phyloP scores from a whole-genome alignment of 2,888 invertebrate genomes.

The Ormyrus pomaceus region DNA sequence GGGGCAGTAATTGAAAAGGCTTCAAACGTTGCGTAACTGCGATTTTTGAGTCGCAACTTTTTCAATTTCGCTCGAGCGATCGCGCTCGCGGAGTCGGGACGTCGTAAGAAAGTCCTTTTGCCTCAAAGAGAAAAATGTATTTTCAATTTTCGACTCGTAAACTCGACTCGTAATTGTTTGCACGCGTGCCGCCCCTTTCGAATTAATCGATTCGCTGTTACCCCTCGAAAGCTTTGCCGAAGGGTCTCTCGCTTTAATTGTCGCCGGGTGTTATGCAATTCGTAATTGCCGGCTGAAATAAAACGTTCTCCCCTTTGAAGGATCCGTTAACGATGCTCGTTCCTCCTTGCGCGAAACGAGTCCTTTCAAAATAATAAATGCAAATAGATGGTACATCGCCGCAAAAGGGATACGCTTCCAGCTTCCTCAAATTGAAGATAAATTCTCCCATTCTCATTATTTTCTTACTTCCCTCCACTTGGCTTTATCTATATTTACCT shows the following conservation, averaged over 20 bases:
- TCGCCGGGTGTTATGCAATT: conserved; percentile 1
- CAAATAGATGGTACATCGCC: conserved; percentile 12
- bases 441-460: neutral
- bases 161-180: no score
- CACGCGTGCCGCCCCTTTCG: no score
- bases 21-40: conserved; percentile 33
- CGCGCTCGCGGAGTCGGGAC: neutral
- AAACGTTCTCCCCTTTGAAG: conserved; percentile 12
- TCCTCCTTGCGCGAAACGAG: conserved; percentile 16
- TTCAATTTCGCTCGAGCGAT: conserved; percentile 22
- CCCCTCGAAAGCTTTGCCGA: neutral
- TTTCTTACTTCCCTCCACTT: neutral
- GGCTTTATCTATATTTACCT: conserved; percentile 9
- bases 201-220: conserved; percentile 13
- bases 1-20: conserved; percentile 45
- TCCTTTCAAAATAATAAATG: conserved; percentile 42
- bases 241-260: neutral
- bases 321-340: neutral
- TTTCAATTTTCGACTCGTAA: no score
- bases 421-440: conserved; percentile 34
- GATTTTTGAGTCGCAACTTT: conserved; percentile 18
- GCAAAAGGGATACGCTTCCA: neutral
- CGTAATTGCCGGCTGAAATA: conserved; percentile 9
- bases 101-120: no score
- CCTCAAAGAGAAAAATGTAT: no score